Percentiles rank a stretch among this genome's conserved stretches.
Conservation (phyloP, 2,797 vertebrate genomes). For the Spinus olivaceus region DNA sequence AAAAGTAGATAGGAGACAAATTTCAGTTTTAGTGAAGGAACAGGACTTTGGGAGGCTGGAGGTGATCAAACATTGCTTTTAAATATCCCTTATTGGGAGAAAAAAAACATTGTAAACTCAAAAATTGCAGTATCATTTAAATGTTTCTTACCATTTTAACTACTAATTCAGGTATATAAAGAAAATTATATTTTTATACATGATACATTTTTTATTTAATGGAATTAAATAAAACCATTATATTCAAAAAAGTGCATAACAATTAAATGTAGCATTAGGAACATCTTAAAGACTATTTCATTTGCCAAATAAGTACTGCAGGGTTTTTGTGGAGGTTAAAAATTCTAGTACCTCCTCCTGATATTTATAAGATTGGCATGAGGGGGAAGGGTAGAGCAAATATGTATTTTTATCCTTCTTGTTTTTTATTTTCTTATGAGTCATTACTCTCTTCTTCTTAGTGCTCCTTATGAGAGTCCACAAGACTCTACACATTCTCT, state of each 20-base stretch:
- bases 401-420: neutral
- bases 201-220: neutral
- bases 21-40: neutral
- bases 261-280: neutral
- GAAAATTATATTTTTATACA: neutral
- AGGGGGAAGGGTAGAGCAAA: neutral
- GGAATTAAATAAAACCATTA: neutral
- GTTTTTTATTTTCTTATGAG: neutral
- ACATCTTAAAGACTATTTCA: neutral
- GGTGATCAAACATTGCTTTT: neutral
- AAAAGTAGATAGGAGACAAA: neutral
- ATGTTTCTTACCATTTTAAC: neutral
- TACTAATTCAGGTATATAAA: neutral
- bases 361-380: neutral
- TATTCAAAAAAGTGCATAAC: neutral
- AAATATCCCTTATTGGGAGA: neutral
- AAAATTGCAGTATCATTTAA: neutral
- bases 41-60: neutral
- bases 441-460: slow-evolving; percentile 1
- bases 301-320: neutral
- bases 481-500: neutral
- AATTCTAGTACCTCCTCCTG: neutral
- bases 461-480: neutral
- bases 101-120: neutral
- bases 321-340: neutral